Conservation (phyloP, 2,113 vertebrate species). For the Rhynchomys soricoides region DNA sequence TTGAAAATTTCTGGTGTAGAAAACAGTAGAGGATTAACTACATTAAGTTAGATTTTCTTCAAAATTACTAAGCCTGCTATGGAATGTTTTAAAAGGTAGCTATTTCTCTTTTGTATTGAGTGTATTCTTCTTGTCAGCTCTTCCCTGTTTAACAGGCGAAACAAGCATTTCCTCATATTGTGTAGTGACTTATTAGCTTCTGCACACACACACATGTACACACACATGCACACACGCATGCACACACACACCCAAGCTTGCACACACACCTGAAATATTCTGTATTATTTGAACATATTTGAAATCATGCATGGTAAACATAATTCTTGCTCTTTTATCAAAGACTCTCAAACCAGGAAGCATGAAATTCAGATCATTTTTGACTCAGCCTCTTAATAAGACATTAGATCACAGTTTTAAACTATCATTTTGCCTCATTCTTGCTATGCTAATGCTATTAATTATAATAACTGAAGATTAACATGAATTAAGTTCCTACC, state of each 20-base stretch:
- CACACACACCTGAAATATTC: not conserved
- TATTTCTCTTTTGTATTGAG: constrained; percentile 28
- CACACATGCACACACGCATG: too few species aligned
- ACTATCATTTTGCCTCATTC: constrained; percentile 22
- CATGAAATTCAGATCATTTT: constrained; percentile 28
- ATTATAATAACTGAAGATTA: constrained; percentile 49
- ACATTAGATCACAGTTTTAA: constrained; percentile 35
- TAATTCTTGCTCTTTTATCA: constrained; percentile 39
- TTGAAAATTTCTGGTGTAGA: constrained; percentile 38
- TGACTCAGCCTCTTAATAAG: not conserved
- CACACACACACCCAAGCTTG: too few species aligned
- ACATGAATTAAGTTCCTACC: constrained; percentile 52
- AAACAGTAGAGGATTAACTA: constrained; percentile 29
- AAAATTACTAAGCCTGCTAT: not conserved
- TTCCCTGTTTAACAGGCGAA: constrained; percentile 37
- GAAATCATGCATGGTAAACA: not conserved
- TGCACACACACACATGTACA: not conserved
- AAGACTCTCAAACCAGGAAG: constrained; percentile 25
- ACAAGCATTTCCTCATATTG: constrained; percentile 1
- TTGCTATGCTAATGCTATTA: constrained; percentile 19
- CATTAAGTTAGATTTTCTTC: not conserved
- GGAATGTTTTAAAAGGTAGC: not conserved
- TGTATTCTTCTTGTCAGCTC: constrained; percentile 17
- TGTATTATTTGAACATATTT: constrained; percentile 32
- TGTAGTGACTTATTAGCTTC: not conserved